Evolutionary conservation across 2,888 invertebrate genomes (phyloP), one percentile per base, ranked within the genome.

Genomic region (Augochlorella aurata): DNA sequence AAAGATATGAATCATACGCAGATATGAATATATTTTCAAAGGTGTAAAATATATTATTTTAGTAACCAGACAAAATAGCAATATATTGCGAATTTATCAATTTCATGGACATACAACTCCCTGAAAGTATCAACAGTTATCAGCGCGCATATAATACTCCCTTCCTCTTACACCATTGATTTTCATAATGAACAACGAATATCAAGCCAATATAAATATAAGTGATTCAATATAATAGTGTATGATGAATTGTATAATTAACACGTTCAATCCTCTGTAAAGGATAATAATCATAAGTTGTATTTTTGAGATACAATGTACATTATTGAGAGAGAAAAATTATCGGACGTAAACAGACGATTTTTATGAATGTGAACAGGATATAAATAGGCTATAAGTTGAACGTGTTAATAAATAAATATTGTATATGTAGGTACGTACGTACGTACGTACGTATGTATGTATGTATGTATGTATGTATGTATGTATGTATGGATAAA

Each of bases 101-200:
- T 88, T 87, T 81, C 72, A 70, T 72, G 69, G 81, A 80, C 18
- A 82, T 82, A 83, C 75, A 70, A 82, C 68, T 84, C 79, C 88
- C 88, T 88, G 88, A 88, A 88, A 88, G 81, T 78, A 87, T 87
- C 87, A 85, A 88, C 77, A 75, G 61, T 79, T 68, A 83, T 85
- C 76, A 72, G 38, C 47, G 63, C 71, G 81, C 81, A 65, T 84
- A 72, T 84, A 81, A 82, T 75, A 84, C 70, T 83, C 82, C 83
- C 85, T 86, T 89, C 89, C 88, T 92, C 89, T 90, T 93, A 93
- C 92, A 93, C 92, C 92, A 92, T 92, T 93, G 92, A 92, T 91
- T 89, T 90, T 87, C 69, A 85, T 71, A 84, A 29, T 44, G 81
- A 81, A 71, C n/a, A 75, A 71, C 67, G 65, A 74, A 82, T 83